phyloP scores from a whole-genome alignment of 2,797 vertebrate genomes.

The Florisuga fusca region DNA sequence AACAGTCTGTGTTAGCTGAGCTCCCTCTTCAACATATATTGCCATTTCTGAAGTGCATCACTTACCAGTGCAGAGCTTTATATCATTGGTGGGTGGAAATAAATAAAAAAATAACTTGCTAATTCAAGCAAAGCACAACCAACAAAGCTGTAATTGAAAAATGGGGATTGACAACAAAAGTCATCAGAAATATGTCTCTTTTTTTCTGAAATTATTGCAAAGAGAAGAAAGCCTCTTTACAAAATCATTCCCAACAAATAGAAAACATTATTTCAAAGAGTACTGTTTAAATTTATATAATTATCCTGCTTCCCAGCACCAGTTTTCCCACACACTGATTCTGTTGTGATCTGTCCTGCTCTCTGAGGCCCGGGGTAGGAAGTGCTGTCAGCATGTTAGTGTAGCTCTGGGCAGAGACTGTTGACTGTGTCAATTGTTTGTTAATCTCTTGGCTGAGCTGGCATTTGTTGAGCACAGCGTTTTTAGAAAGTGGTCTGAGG shows the following conservation, averaged over 20 bases:
- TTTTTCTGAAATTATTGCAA: neutral
- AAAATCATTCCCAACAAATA: neutral
- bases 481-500: conserved; percentile 40
- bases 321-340: neutral
- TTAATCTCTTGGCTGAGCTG: conserved; percentile 34
- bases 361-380: neutral
- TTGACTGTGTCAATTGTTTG: conserved; percentile 26
- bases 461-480: conserved; percentile 2
- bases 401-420: neutral
- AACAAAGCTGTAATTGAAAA: neutral
- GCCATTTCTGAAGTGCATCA: neutral
- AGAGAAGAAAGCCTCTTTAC: neutral
- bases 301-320: neutral
- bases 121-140: neutral
- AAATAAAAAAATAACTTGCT: neutral
- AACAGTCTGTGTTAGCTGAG: neutral
- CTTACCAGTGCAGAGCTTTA: neutral
- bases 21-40: neutral
- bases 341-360: neutral
- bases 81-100: neutral
- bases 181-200: neutral
- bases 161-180: neutral
- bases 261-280: neutral
- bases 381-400: conserved; percentile 3
- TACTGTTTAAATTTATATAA: neutral